Conservation (phyloP, 2,888 invertebrate genomes). For the Ormia ochracea region DNA sequence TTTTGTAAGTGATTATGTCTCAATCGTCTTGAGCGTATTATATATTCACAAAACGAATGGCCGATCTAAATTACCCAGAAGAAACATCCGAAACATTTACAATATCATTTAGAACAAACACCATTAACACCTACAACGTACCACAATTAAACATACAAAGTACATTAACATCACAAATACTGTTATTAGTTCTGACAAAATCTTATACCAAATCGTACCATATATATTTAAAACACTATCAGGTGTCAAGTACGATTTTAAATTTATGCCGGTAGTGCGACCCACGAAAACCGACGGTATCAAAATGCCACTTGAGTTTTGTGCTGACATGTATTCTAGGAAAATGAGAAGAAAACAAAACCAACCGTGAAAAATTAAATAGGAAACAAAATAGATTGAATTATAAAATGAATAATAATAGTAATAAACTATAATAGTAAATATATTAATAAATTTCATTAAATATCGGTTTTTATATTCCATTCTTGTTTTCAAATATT, state of each 20-base stretch:
- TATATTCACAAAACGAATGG: slow-evolving; percentile 89
- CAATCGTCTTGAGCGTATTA: slow-evolving; percentile 89
- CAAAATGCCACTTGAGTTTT: slow-evolving; percentile 78
- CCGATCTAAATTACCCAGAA: slow-evolving; percentile 70
- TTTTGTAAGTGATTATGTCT: slow-evolving; percentile 91
- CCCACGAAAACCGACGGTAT: slow-evolving; percentile 92
- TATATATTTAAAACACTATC: slow-evolving; percentile 84
- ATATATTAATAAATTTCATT: no score
- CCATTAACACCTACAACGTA: slow-evolving; percentile 76
- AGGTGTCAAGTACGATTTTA: slow-evolving; percentile 82
- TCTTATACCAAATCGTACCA: slow-evolving; percentile 89
- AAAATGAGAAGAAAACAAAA: slow-evolving; percentile 28
- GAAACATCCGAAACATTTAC: slow-evolving; percentile 11
- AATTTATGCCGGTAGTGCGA: slow-evolving; percentile 82
- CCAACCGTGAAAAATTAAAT: neutral
- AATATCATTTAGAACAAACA: slow-evolving; percentile 14
- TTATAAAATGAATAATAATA: neutral
- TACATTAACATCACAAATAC: slow-evolving; percentile 96
- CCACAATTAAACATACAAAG: slow-evolving; percentile 94
- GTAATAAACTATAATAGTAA: no score
- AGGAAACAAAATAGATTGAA: neutral
- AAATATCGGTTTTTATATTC: no score
- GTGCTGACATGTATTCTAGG: slow-evolving; percentile 88
- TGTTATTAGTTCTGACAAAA: slow-evolving; percentile 90
- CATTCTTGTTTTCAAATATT: no score